Conservation (phyloP, 1,140 invertebrate species). For the Trachymyrmex septentrionalis region DNA sequence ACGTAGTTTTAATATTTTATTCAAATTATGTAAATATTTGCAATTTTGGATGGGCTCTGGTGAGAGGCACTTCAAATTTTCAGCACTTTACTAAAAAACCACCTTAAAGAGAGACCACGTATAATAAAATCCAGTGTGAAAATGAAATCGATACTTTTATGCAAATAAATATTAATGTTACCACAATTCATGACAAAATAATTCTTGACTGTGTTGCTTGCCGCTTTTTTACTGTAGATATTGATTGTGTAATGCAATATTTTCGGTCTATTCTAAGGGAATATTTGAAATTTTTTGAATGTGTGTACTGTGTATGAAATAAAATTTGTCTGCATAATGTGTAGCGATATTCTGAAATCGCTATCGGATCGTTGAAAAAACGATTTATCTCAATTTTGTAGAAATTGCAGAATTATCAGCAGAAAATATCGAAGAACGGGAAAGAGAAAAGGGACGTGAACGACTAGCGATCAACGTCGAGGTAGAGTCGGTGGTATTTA, state of each 20-base stretch:
- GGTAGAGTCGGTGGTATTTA: conserved; percentile 32
- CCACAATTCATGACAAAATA: not conserved
- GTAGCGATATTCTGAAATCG: not conserved
- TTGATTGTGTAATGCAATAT: not conserved
- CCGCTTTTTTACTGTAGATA: not conserved
- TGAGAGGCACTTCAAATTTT: too few species aligned
- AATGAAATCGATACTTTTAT: conserved; percentile 9
- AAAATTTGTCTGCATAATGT: not conserved
- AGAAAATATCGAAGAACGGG: not conserved
- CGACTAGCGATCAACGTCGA: conserved; percentile 21
- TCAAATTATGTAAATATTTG: too few species aligned
- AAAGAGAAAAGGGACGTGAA: not conserved
- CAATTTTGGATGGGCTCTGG: not conserved
- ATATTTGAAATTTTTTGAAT: not conserved
- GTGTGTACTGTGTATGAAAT: not conserved
- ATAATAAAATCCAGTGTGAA: conserved; percentile 6
- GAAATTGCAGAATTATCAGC: conserved; percentile 17
- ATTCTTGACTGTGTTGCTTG: not conserved
- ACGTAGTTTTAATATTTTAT: too few species aligned
- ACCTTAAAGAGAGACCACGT: not conserved
- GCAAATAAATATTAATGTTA: conserved; percentile 22
- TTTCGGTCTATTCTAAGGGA: not conserved
- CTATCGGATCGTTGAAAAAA: not conserved
- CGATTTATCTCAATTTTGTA: not conserved
- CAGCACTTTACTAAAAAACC: too few species aligned